phyloP scores from a whole-genome alignment of 2,888 invertebrate species.

The Junonia oenone region DNA sequence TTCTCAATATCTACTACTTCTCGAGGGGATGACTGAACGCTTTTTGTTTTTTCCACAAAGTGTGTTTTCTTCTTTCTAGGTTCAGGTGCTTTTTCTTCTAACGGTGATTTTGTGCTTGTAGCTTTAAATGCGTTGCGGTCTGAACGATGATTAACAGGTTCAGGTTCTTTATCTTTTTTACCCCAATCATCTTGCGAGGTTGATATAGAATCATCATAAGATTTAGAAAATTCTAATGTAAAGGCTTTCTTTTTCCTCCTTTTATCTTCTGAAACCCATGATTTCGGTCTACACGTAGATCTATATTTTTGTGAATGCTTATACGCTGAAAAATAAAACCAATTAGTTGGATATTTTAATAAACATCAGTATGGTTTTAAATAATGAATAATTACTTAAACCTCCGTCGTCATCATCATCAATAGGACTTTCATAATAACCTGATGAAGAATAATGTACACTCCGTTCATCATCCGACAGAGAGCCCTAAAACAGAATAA shows the following conservation, averaged over 20 bases:
- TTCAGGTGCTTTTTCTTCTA: conserved; percentile 60
- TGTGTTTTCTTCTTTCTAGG: conserved; percentile 69
- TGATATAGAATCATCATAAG: conserved; percentile 77
- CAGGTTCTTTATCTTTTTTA: conserved; percentile 55
- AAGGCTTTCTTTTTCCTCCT: conserved; percentile 86
- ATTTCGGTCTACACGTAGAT: conserved; percentile 60
- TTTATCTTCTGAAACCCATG: conserved; percentile 85
- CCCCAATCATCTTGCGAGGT: conserved; percentile 73
- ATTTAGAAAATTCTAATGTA: conserved; percentile 85
- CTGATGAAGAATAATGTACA: conserved; percentile 85
- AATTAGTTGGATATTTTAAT: no score
- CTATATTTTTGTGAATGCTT: conserved; percentile 74
- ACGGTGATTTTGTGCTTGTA: conserved; percentile 53
- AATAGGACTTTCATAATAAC: conserved; percentile 86
- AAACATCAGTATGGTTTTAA: conserved; percentile 3
- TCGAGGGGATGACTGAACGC: conserved; percentile 63
- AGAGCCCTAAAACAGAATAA: no score
- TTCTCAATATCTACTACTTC: conserved; percentile 62
- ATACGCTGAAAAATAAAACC: conserved; percentile 56
- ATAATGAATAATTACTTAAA: conserved; percentile 51
- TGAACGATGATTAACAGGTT: conserved; percentile 48
- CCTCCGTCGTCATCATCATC: conserved; percentile 82
- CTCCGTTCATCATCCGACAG: conserved; percentile 84
- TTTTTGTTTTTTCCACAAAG: conserved; percentile 69
- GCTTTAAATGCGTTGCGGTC: conserved; percentile 51